Evolutionary conservation across 2,797 vertebrate species (phyloP), one percentile per base, ranked within the genome.

Genomic region (Dallia pectoralis): DNA sequence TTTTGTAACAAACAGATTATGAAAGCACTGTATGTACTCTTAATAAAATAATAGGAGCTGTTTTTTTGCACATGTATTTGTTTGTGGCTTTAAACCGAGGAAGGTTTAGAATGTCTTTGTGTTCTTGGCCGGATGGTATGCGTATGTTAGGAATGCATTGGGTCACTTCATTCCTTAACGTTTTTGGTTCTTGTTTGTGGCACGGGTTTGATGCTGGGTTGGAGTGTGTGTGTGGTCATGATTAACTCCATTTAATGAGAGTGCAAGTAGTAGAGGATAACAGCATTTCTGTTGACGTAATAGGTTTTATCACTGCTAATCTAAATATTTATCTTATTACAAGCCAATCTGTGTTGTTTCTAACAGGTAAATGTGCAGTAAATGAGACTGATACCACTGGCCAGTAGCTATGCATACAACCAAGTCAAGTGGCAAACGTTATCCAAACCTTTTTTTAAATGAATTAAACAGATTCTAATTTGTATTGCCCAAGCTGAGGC

Each of bases 111-210:
- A 22, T 69, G 29, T 67, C 72, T 66, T 30, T 15, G 63, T 27
- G 51, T 72, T 67, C 48, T 53, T 49, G 66, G 69, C 69, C 30
- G 71, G 62, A 59, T 36, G 36, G 64, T 66, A 69, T 51, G 64
- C 64, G 47, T 51, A 69, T 72, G 56, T 56, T 72, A 74, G 69
- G 75, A 77, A 80, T 80, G 72, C 69, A 16, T 30, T 49, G 30
- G 48, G 47, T 71, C 48, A 32, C 67, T 72, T 77, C 49, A 12
- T 64, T 61, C 36, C 30, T 67, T 65, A 69, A 75, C 77, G 64
- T 25, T 56, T 3, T 63, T 72, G 48, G 72, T 22, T 53, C 2
- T 4, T 71, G 62, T 73, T 74, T 36, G 53, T 36, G 15, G 65
- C 70, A n/a, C n/a, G 2, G 36, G 65, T 74, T 74, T 56, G 68